Conservation (phyloP, 2,113 vertebrate genomes). For the Chaetodon trifascialis region DNA sequence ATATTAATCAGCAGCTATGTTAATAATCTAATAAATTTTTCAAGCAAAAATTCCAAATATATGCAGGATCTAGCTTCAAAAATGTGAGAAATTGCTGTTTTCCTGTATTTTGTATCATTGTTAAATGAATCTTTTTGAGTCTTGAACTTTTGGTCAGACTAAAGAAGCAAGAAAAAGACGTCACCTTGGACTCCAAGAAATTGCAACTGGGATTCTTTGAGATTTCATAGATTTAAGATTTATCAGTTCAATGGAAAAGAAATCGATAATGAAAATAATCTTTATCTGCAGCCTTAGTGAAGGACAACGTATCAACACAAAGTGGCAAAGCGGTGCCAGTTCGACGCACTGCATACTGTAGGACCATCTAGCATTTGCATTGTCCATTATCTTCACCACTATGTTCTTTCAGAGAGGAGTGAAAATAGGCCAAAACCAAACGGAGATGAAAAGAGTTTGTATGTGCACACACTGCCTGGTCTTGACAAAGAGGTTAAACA, state of each 20-base stretch:
- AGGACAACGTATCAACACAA: neutral
- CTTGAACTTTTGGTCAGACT: neutral
- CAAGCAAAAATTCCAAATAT: neutral
- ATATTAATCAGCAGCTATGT: neutral
- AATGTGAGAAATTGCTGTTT: neutral
- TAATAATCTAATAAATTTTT: neutral
- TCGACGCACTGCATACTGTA: neutral
- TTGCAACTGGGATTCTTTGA: neutral
- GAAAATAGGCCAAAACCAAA: neutral
- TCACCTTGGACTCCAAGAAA: neutral
- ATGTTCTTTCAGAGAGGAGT: neutral
- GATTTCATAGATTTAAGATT: neutral
- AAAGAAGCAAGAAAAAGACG: neutral
- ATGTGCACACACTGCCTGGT: neutral
- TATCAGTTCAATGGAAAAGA: neutral
- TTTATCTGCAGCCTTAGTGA: neutral
- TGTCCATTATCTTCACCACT: neutral
- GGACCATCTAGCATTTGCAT: neutral
- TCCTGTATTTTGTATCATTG: neutral
- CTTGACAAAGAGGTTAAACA: conserved; percentile 25
- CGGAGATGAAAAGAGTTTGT: neutral
- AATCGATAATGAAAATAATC: neutral
- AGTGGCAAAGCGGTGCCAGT: neutral
- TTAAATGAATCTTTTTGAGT: neutral
- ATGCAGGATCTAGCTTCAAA: neutral